Conservation (phyloP, 2,888 invertebrate species). For the Ephialtes manifestator region DNA sequence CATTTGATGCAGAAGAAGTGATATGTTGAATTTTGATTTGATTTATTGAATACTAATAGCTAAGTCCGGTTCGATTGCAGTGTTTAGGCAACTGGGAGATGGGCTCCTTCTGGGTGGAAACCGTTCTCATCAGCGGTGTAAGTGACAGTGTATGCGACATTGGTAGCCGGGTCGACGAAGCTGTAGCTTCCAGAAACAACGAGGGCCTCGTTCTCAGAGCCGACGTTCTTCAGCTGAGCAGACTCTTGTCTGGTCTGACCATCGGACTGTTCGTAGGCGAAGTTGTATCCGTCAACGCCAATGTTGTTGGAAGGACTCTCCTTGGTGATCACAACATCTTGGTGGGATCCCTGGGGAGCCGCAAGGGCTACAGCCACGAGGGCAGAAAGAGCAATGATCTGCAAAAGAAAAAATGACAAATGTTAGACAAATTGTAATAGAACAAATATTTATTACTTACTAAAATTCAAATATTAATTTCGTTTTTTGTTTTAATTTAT, state of each 20-base stretch:
- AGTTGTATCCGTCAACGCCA: constrained; percentile 79
- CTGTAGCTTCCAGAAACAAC: constrained; percentile 78
- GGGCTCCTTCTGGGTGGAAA: neutral
- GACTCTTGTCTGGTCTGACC: constrained; percentile 75
- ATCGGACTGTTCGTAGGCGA: constrained; percentile 77
- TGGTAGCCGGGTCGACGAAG: constrained; percentile 75
- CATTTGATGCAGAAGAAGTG: neutral
- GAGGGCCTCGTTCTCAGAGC: constrained; percentile 69
- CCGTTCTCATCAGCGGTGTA: constrained; percentile 64
- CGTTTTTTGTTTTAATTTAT: too few species aligned
- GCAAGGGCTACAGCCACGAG: constrained; percentile 77
- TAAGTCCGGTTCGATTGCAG: neutral
- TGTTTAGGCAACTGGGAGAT: neutral
- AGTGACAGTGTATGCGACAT: constrained; percentile 73
- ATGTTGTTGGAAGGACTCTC: constrained; percentile 78
- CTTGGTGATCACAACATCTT: constrained; percentile 71
- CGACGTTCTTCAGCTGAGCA: constrained; percentile 75
- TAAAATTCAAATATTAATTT: too few species aligned
- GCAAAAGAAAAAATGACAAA: constrained; percentile 41
- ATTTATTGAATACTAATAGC: constrained; percentile 4
- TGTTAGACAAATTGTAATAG: neutral
- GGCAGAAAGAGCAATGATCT: constrained; percentile 77
- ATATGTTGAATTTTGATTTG: constrained; percentile 8
- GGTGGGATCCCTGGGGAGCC: constrained; percentile 69
- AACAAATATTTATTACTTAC: too few species aligned